Evolutionary conservation across 2,888 invertebrate genomes (phyloP).

Genomic region (Monoplex corrugatus): DNA sequence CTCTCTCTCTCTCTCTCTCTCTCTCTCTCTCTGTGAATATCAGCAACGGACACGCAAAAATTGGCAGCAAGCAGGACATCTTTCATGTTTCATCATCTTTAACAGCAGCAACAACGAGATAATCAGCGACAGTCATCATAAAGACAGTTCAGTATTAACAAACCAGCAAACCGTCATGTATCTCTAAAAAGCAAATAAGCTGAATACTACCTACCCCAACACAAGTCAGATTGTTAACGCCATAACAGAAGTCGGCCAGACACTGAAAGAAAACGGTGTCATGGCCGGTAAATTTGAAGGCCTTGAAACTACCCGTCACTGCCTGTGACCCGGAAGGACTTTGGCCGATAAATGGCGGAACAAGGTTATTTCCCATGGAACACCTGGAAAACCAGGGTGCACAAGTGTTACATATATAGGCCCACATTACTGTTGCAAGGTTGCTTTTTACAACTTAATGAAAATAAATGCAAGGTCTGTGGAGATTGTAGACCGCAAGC

Average conservation of each 20-base stretch:
- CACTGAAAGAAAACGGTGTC: constrained; percentile 51
- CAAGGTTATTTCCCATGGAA: constrained; percentile 24
- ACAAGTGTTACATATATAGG: no score
- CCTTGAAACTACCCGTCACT: constrained; percentile 42
- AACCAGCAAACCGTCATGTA: no score
- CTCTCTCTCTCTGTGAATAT: no score
- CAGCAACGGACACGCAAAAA: no score
- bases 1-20: no score
- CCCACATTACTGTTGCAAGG: no score
- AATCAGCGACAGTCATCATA: background rate
- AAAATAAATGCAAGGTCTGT: no score
- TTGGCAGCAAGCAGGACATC: no score
- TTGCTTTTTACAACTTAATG: no score
- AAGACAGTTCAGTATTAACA: background rate
- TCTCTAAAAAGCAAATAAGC: background rate
- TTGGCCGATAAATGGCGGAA: constrained; percentile 49
- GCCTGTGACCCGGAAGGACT: constrained; percentile 33
- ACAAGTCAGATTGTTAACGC: constrained; percentile 39
- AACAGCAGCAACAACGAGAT: background rate
- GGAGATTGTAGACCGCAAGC: no score
- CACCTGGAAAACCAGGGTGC: no score
- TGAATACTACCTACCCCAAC: constrained; percentile 48
- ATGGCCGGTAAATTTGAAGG: constrained; percentile 50
- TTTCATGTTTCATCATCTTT: background rate
- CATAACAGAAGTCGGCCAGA: constrained; percentile 47